Evolutionary conservation across 2,888 invertebrate genomes (phyloP), one percentile per base, ranked within the genome.

Genomic region (Elegia similella): DNA sequence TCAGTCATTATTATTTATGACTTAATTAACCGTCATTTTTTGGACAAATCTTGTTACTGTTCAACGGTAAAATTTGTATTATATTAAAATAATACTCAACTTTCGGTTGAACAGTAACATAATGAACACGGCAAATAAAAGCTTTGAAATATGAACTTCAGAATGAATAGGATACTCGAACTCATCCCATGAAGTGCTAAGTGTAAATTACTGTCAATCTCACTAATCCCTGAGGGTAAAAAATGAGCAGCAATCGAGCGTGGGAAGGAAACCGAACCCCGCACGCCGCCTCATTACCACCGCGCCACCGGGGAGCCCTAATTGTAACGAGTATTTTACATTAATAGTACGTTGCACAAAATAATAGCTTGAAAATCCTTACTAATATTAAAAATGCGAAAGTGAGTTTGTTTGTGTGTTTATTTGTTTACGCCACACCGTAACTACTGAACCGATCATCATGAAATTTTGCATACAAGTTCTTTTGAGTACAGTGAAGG

Each of bases 231-330:
- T 43, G 55, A 38, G 57, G 58, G 48, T 46, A 61, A 67, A 68
- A 71, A 65, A 67, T 66, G 62, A 65, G 62, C 60, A 56, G 61
- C 75, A 75, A 82, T 82, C 67, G 73, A 76, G 68, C 86, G 88
- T 87, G 88, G 76, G 86, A 87, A 84, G 60, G 60, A 62, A 72
- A 72, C 64, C 65, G 71, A 65, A 69, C 63, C 68, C 62, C 68
- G 59, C 59, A 62, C 66, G 67, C 68, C 68, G 69, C 69, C 69
- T 69, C 72, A 70, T 73, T 74, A 72, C 72, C 68, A 65, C 72
- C 72, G 64, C 62, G 63, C 72, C 70, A 68, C 71, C 62, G 58
- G 53, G 38, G 54, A 42, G 7, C 13, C 48, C 44, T 58, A 53
- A 42, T 53, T 10, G 48, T n/a, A 6, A n/a, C 38, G 38, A 38